phyloP scores from a whole-genome alignment of 2,797 vertebrate genomes.

The Gobionotothen gibberifrons region DNA sequence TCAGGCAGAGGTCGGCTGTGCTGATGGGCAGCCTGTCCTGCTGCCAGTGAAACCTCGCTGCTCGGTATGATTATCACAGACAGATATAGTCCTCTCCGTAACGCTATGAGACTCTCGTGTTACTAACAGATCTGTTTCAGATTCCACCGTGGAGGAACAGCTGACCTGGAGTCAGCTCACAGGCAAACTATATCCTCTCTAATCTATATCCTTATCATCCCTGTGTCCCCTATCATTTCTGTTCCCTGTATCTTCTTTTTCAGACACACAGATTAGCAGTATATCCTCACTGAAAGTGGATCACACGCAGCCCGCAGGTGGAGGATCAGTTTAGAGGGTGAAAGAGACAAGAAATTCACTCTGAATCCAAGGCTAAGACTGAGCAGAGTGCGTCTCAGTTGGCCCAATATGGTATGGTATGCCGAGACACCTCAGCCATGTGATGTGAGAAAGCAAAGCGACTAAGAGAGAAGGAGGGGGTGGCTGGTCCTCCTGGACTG shows the following conservation, averaged over 20 bases:
- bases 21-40: constrained; percentile 60
- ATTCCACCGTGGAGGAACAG: constrained; percentile 64
- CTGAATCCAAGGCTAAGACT: constrained; percentile 55
- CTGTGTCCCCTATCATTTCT: background rate
- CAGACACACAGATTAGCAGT: constrained; percentile 9
- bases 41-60: constrained; percentile 53
- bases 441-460: constrained; percentile 74
- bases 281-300: constrained; percentile 4
- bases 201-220: constrained; percentile 21
- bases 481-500: constrained; percentile 21
- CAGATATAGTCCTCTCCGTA: constrained; percentile 74
- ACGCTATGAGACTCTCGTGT: constrained; percentile 68
- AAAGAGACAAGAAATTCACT: constrained; percentile 46
- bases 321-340: constrained; percentile 26
- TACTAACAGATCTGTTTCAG: constrained; percentile 65
- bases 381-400: constrained; percentile 57
- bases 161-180: constrained; percentile 54
- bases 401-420: constrained; percentile 87
- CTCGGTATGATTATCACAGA: constrained; percentile 73
- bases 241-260: background rate
- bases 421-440: constrained; percentile 77
- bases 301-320: constrained; percentile 25
- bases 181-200: constrained; percentile 7
- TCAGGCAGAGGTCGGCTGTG: constrained; percentile 55
- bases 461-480: constrained; percentile 52